phyloP scores from a whole-genome alignment of 2,113 vertebrate genomes.

The Trochalopteron elliotii region DNA sequence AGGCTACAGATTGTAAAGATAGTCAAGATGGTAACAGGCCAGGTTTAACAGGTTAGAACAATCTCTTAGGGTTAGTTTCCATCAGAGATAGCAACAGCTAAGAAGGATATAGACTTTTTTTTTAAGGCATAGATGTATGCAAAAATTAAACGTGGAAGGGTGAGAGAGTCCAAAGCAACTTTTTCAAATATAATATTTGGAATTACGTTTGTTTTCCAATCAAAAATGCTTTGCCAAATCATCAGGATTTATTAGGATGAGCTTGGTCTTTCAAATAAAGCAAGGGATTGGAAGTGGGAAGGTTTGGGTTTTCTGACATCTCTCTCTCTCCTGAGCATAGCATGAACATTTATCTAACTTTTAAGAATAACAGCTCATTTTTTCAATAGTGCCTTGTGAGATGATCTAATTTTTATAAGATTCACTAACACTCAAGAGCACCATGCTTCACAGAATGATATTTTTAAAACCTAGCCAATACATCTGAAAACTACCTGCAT shows the following conservation, averaged over 20 bases:
- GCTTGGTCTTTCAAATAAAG: not conserved
- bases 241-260: not conserved
- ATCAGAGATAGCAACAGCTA: not conserved
- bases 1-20: not conserved
- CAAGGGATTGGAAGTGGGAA: not conserved
- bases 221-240: not conserved
- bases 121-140: not conserved
- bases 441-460: not conserved
- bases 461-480: not conserved
- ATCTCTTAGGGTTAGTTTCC: not conserved
- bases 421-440: not conserved
- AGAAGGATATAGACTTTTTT: rapidly evolving
- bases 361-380: not conserved
- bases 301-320: not conserved
- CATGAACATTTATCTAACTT: not conserved
- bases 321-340: not conserved
- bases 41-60: not conserved
- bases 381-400: not conserved
- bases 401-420: not conserved
- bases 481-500: not conserved
- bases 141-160: not conserved
- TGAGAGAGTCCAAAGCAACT: not conserved
- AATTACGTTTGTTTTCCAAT: not conserved
- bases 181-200: not conserved
- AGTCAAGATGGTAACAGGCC: not conserved